Evolutionary conservation across 2,113 vertebrate species (phyloP), one percentile per base, ranked within the genome.

Genomic region (Columba janthina): DNA sequence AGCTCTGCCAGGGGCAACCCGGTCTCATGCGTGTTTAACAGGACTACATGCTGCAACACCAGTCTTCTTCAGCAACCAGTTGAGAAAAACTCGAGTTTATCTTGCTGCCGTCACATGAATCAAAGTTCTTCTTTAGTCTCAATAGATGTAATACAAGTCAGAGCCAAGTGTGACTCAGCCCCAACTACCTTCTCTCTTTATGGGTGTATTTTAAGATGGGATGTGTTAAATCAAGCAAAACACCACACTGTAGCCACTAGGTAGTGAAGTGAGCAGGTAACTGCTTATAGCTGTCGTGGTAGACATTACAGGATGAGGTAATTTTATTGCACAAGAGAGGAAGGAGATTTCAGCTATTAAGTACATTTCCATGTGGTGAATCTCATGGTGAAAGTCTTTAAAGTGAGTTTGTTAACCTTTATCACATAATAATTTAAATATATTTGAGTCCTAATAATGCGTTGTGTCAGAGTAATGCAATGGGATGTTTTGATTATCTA

Each of bases 31-130:
- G 44, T 62, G 38, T n/a, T n/a, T 51, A 16, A 22, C 9, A 6
- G 9, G 34, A 15, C 72, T 34, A 2, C 5, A 2, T 12, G 2
- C 15, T 29, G 4, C 10, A 34, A 15, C 12, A 26, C 12, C n/a
- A 16, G 44, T 21, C 46, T 2, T 48, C 72, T 70, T 34, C 34
- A 78, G 65, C 46, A 77, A 11, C 32, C 8, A 2, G 2, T 40
- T 2, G 60, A 36, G 56, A 65, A 81, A 88, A 66, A 15, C 21
- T 58, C 42, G 34, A 42, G 24, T 66, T 82, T 50, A 21, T 29
- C 21, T 50, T 58, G 51, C 38, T 87, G n/a, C 36, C 42, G 58
- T 74, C 62, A 20, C n/a, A 7, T 11, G 38, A 86, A 21, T 56
- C 76, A 5, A 72, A 64, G 31, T 61, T 86, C 42, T 78, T 15